Evolutionary conservation across 2,888 invertebrate species (phyloP).

Genomic region (Drosophila diplacantha): DNA sequence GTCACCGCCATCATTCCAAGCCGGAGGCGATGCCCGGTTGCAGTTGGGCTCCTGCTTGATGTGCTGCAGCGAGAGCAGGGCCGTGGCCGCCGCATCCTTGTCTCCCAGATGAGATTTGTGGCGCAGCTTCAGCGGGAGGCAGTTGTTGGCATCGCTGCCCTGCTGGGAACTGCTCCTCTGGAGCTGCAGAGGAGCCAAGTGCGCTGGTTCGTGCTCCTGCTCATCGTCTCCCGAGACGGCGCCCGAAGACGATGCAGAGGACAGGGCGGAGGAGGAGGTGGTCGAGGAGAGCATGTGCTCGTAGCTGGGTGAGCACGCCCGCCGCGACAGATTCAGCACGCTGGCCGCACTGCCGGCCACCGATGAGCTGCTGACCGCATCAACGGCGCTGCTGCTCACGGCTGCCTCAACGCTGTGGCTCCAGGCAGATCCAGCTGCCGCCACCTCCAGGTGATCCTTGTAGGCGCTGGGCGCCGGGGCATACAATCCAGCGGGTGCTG

Average conservation of each 20-base stretch:
- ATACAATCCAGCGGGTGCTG: constrained; percentile 34
- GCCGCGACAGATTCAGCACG: constrained; percentile 85
- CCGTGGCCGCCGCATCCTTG: constrained; percentile 91
- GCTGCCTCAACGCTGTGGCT: constrained; percentile 55
- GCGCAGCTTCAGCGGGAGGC: constrained; percentile 92
- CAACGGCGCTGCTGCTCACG: constrained; percentile 74
- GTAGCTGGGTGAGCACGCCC: constrained; percentile 83
- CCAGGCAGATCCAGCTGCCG: constrained; percentile 49
- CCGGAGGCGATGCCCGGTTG: constrained; percentile 83
- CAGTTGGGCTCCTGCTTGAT: constrained; percentile 91
- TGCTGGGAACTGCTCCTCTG: constrained; percentile 61
- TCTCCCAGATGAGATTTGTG: constrained; percentile 94
- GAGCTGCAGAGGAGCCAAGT: constrained; percentile 29
- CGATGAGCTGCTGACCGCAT: constrained; percentile 67
- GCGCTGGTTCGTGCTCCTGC: constrained; percentile 73
- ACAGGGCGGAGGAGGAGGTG: constrained; percentile 79
- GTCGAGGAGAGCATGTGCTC: constrained; percentile 83
- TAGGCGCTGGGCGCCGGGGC: constrained; percentile 23
- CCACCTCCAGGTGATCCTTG: constrained; percentile 58
- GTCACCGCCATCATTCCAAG: constrained; percentile 87
- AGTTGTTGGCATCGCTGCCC: constrained; percentile 83
- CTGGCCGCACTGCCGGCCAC: constrained; percentile 71
- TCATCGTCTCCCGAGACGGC: constrained; percentile 79
- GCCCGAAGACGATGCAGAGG: constrained; percentile 84
- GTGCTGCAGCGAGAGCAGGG: constrained; percentile 88